These are phyloP conservation scores for Agrypnia vestita DNA, from an alignment of 1,140 invertebrate species.

Conservation along the genomic window DNA sequence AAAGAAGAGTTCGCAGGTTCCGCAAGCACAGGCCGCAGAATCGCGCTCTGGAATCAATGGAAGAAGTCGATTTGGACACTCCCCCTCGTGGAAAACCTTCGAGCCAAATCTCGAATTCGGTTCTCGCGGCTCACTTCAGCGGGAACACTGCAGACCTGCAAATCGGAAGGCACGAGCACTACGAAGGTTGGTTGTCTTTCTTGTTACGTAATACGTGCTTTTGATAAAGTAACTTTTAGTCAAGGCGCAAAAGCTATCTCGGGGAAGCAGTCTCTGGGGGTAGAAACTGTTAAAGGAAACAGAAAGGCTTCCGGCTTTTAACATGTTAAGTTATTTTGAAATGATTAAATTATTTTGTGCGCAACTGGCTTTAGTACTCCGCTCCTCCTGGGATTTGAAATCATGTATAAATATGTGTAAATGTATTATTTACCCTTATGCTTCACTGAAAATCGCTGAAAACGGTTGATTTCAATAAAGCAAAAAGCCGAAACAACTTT, in stretches of 20 bases:
- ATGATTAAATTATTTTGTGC: too few relatives aligned
- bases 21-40: not conserved
- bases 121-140: constrained; percentile 53
- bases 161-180: constrained; percentile 51
- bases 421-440: too few relatives aligned
- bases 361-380: too few relatives aligned
- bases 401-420: too few relatives aligned
- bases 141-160: constrained; percentile 49
- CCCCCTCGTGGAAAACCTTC: not conserved
- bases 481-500: too few relatives aligned
- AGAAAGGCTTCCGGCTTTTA: too few relatives aligned
- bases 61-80: not conserved
- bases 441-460: too few relatives aligned
- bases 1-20: not conserved
- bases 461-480: too few relatives aligned
- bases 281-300: too few relatives aligned
- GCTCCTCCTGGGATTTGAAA: too few relatives aligned
- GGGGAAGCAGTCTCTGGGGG: not conserved
- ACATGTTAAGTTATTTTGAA: too few relatives aligned
- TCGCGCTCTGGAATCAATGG: not conserved
- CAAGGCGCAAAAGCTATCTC: not conserved
- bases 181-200: constrained; percentile 45
- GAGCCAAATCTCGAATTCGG: not conserved
- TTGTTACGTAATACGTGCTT: too few relatives aligned
- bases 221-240: not conserved